A percentile compares a stretch with the other conserved stretches of the same genome.
Evolutionary conservation across 2,113 vertebrate species (phyloP).

Genomic region (Rhineura floridana): DNA sequence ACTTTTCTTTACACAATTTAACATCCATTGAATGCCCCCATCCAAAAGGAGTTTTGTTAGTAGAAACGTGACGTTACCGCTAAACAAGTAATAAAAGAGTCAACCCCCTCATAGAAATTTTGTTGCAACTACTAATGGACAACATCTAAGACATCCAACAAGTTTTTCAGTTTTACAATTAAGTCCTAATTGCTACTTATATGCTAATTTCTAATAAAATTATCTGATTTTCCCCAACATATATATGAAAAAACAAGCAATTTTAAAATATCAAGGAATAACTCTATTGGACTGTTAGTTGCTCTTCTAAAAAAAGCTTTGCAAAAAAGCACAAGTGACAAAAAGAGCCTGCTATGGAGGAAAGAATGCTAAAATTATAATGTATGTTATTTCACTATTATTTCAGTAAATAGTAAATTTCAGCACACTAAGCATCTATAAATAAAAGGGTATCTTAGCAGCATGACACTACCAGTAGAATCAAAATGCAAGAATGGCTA

Average conservation of each 20-base stretch:
- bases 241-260: conserved; percentile 55
- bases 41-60: conserved; percentile 86
- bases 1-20: conserved; percentile 82
- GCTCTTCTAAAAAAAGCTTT: conserved; percentile 42
- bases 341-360: conserved; percentile 73
- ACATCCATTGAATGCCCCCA: conserved; percentile 77
- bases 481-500: conserved; percentile 63
- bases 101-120: conserved; percentile 89
- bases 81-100: conserved; percentile 99
- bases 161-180: conserved; percentile 67
- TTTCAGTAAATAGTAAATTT: conserved; percentile 67
- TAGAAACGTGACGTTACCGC: conserved; percentile 99
- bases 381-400: conserved; percentile 60
- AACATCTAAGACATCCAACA: conserved; percentile 73
- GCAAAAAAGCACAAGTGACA: conserved; percentile 69
- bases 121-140: conserved; percentile 75
- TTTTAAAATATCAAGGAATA: conserved; percentile 55
- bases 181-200: conserved; percentile 60
- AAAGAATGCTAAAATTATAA: conserved; percentile 69
- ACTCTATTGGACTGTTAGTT: conserved; percentile 55
- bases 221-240: conserved; percentile 50
- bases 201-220: conserved; percentile 60
- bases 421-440: conserved; percentile 52
- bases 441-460: conserved; percentile 64
- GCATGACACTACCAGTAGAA: conserved; percentile 73